These are phyloP conservation scores for Rutpela maculata DNA, from an alignment of 2,888 invertebrate genomes.

Conservation along the genomic window DNA sequence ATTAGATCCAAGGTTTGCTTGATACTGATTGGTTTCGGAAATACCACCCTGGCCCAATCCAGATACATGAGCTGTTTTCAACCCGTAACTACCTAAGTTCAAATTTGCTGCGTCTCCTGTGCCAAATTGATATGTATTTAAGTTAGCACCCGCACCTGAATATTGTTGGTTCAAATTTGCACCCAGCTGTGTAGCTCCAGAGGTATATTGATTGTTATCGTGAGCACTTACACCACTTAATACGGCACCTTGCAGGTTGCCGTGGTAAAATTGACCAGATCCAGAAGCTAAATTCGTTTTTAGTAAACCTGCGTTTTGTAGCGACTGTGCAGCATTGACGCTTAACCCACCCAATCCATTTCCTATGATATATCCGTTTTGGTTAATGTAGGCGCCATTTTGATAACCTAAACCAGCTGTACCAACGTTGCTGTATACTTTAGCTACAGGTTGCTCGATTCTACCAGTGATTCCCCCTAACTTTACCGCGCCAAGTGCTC, in stretches of 20 bases:
- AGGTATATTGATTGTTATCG: not conserved
- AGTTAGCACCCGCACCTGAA: not conserved
- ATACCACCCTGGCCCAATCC: slow-evolving; percentile 2
- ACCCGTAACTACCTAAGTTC: not conserved
- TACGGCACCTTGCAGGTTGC: not conserved
- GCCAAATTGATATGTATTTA: not conserved
- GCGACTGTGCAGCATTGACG: slow-evolving; percentile 58
- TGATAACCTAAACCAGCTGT: slow-evolving; percentile 42
- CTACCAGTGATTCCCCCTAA: slow-evolving; percentile 68
- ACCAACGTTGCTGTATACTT: slow-evolving; percentile 65
- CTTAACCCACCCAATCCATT: slow-evolving; percentile 59
- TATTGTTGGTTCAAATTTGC: slow-evolving; percentile 9
- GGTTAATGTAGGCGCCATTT: slow-evolving; percentile 40
- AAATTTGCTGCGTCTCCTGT: not conserved
- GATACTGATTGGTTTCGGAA: not conserved
- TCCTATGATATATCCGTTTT: slow-evolving; percentile 46
- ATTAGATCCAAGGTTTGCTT: slow-evolving; percentile 10
- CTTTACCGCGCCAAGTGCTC: slow-evolving; percentile 64
- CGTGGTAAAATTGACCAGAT: slow-evolving; percentile 37
- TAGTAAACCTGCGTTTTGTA: slow-evolving; percentile 63
- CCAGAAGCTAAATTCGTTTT: slow-evolving; percentile 49
- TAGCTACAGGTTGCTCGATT: slow-evolving; percentile 58
- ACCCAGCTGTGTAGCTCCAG: not conserved
- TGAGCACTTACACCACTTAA: not conserved
- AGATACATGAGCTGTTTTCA: not conserved